A percentile compares a stretch with the other conserved stretches of the same genome.
phyloP scores from a whole-genome alignment of 2,113 vertebrate genomes.

The Cyphomyrus plagiostoma region DNA sequence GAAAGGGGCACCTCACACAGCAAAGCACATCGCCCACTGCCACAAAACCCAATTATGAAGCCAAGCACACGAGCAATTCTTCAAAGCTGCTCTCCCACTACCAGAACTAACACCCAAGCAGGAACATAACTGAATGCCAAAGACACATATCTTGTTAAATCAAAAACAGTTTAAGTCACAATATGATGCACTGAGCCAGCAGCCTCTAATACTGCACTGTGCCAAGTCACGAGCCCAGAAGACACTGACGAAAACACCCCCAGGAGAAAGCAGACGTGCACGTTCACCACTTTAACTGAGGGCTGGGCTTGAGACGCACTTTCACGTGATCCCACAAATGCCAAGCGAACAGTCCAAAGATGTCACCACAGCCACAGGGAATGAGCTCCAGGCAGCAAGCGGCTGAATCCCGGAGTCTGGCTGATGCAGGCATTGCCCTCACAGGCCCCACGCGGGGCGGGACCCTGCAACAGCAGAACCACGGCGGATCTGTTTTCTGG shows the following conservation, averaged over 20 bases:
- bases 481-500: background rate
- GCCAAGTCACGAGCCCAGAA: background rate
- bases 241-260: background rate
- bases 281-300: background rate
- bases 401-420: background rate
- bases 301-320: background rate
- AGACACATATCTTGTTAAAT: background rate
- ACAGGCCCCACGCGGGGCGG: background rate
- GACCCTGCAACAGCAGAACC: background rate
- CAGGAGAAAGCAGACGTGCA: background rate
- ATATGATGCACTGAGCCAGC: background rate
- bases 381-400: background rate
- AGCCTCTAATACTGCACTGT: background rate
- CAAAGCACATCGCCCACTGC: background rate
- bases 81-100: background rate
- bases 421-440: background rate
- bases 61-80: background rate
- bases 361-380: background rate
- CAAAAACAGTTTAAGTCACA: background rate
- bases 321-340: background rate
- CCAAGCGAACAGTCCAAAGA: background rate
- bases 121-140: background rate
- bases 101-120: background rate
- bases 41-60: background rate
- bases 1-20: background rate